Evolutionary conservation across 2,113 vertebrate genomes (phyloP).

Genomic region (Ictidomys tridecemlineatus): DNA sequence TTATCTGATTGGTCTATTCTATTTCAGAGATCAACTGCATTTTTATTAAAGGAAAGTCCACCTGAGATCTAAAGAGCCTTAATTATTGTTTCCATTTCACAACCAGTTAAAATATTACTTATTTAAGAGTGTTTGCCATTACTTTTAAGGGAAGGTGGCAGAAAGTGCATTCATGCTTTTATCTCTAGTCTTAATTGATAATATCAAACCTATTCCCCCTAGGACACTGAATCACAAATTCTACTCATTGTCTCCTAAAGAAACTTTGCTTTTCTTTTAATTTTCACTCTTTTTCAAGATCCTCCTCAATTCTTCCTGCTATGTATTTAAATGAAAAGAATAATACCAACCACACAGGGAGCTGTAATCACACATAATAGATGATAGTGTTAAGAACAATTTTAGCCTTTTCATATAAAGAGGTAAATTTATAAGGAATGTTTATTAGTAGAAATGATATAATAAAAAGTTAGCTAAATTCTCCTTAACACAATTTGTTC

Average conservation of each 20-base stretch:
- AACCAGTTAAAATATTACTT: not conserved
- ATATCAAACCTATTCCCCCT: not conserved
- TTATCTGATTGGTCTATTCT: not conserved
- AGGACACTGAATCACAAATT: not conserved
- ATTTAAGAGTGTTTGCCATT: not conserved
- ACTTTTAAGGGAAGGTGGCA: not conserved
- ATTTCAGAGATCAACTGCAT: not conserved
- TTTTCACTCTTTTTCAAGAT: not conserved
- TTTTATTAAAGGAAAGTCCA: constrained; percentile 1
- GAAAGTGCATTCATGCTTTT: not conserved
- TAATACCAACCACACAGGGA: not conserved
- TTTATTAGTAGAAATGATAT: not conserved
- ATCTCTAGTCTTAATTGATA: not conserved
- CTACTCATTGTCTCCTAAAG: not conserved
- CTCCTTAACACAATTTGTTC: not conserved
- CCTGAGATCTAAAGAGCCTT: not conserved
- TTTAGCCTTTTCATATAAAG: not conserved
- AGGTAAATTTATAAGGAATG: not conserved
- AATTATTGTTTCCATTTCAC: not conserved
- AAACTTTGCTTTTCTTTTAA: not conserved
- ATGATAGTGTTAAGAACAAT: not conserved
- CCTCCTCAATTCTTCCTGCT: not conserved
- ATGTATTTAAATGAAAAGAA: not conserved
- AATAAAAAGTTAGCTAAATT: not conserved
- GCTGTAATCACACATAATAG: not conserved